Evolutionary conservation across 2,113 vertebrate genomes (phyloP).

Genomic region (Cyprinodon brontotheroides): DNA sequence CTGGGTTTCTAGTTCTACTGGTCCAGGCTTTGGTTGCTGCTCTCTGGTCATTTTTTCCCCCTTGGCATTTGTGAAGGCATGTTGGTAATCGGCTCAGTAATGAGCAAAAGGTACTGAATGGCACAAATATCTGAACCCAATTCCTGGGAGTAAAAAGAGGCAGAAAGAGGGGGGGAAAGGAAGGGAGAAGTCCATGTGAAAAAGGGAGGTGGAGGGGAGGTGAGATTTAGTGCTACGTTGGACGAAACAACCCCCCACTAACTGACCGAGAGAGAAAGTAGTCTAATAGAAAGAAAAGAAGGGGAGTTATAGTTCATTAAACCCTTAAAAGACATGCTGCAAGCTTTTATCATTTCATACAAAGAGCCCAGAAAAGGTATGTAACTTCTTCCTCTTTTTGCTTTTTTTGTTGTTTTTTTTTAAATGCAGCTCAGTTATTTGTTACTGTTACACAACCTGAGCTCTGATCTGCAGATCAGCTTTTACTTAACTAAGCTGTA

Average conservation of each 20-base stretch:
- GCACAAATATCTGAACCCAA: slow-evolving; percentile 75
- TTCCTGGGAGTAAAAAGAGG: slow-evolving; percentile 54
- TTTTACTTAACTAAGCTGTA: slow-evolving; percentile 44
- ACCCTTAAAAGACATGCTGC: slow-evolving; percentile 57
- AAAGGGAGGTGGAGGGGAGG: slow-evolving; percentile 66
- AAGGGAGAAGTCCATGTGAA: slow-evolving; percentile 59
- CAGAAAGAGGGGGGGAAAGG: slow-evolving; percentile 19
- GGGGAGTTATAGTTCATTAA: slow-evolving; percentile 64
- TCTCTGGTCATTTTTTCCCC: slow-evolving; percentile 19
- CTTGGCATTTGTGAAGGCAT: slow-evolving; percentile 54
- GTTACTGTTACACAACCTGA: slow-evolving; percentile 8
- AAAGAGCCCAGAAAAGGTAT: slow-evolving; percentile 72
- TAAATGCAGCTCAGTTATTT: slow-evolving; percentile 31
- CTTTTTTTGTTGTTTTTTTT: not conserved
- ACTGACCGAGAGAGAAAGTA: slow-evolving; percentile 71
- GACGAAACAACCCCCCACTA: slow-evolving; percentile 80
- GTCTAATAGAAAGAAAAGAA: slow-evolving; percentile 65
- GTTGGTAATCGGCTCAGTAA: slow-evolving; percentile 74
- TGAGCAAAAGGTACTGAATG: slow-evolving; percentile 73
- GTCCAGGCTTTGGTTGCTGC: slow-evolving; percentile 14
- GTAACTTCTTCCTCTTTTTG: slow-evolving; percentile 35
- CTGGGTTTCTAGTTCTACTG: slow-evolving; percentile 40
- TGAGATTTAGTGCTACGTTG: slow-evolving; percentile 77
- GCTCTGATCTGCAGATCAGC: slow-evolving; percentile 41
- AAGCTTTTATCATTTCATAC: slow-evolving; percentile 58